Evolutionary conservation across 1,140 invertebrate genomes (phyloP).

Genomic region (Lasaia peninsularis): DNA sequence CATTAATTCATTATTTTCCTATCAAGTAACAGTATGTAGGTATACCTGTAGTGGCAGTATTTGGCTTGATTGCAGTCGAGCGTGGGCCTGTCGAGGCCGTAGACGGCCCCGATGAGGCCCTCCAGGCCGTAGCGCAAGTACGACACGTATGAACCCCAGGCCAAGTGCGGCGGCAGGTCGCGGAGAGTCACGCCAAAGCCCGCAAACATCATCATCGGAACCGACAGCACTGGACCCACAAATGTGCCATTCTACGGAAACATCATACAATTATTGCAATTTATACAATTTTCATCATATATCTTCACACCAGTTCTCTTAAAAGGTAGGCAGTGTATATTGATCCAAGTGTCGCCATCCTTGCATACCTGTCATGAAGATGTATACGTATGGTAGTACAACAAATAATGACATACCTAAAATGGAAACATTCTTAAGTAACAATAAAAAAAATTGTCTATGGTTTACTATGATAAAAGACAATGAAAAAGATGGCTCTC

Average conservation of each 20-base stretch:
- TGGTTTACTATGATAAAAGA: too few relatives aligned
- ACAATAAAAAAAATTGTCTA: too few relatives aligned
- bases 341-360: too few relatives aligned
- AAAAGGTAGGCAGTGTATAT: too few relatives aligned
- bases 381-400: too few relatives aligned
- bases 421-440: too few relatives aligned
- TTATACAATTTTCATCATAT: too few relatives aligned
- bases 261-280: not conserved
- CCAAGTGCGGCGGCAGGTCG: slow-evolving; percentile 87
- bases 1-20: too few relatives aligned
- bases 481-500: too few relatives aligned
- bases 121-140: slow-evolving; percentile 94
- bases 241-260: slow-evolving; percentile 86
- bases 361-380: too few relatives aligned
- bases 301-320: too few relatives aligned
- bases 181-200: slow-evolving; percentile 87
- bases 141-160: slow-evolving; percentile 92
- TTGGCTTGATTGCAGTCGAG: slow-evolving; percentile 79
- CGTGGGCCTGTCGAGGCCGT: slow-evolving; percentile 83
- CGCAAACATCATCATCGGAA: slow-evolving; percentile 93
- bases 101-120: slow-evolving; percentile 88
- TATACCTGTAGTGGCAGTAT: slow-evolving; percentile 87
- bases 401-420: too few relatives aligned
- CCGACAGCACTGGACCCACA: slow-evolving; percentile 85
- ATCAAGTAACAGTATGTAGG: not conserved